Percentiles rank a stretch among this genome's conserved stretches.
Evolutionary conservation across 1,140 invertebrate genomes (phyloP).

Genomic region (Olivierus martensii): DNA sequence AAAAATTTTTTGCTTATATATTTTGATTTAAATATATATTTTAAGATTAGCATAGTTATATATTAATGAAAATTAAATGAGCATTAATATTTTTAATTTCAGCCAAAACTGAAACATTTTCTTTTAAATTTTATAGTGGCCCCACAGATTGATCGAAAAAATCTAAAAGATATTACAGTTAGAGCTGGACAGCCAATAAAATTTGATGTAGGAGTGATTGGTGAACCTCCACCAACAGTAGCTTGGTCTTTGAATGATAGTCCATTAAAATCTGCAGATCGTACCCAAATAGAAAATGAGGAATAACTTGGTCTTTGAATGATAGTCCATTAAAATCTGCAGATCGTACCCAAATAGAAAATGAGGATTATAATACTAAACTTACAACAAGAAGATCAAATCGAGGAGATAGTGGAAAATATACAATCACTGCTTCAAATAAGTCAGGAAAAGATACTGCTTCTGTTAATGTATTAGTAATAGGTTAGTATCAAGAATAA

Average conservation of each 20-base stretch:
- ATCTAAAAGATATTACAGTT: conserved; percentile 70
- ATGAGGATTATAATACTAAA: conserved; percentile 80
- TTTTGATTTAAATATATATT: too few relatives aligned
- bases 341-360: conserved; percentile 45
- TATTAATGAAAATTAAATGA: too few relatives aligned
- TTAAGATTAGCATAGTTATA: too few relatives aligned
- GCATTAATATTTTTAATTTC: too few relatives aligned
- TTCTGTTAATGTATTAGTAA: conserved; percentile 77
- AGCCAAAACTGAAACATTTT: too few relatives aligned
- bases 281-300: too few relatives aligned
- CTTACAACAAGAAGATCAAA: conserved; percentile 70
- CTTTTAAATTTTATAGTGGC: conserved; percentile 43
- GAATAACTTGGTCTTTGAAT: conserved; percentile 68
- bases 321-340: conserved; percentile 31
- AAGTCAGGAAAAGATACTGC: conserved; percentile 81
- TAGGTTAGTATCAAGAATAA: conserved; percentile 49
- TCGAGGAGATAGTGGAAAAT: conserved; percentile 75
- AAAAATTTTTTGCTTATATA: too few relatives aligned
- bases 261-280: conserved; percentile 24
- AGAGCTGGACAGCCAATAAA: conserved; percentile 79
- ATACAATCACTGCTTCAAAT: conserved; percentile 85
- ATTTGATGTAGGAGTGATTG: conserved; percentile 76
- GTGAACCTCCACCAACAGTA: conserved; percentile 78
- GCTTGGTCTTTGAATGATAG: conserved; percentile 60
- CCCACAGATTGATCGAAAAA: conserved; percentile 86